Percentiles rank a stretch among this genome's conserved stretches.
Evolutionary conservation across 2,888 invertebrate genomes (phyloP).

Genomic region (Protodeltote pygarga): DNA sequence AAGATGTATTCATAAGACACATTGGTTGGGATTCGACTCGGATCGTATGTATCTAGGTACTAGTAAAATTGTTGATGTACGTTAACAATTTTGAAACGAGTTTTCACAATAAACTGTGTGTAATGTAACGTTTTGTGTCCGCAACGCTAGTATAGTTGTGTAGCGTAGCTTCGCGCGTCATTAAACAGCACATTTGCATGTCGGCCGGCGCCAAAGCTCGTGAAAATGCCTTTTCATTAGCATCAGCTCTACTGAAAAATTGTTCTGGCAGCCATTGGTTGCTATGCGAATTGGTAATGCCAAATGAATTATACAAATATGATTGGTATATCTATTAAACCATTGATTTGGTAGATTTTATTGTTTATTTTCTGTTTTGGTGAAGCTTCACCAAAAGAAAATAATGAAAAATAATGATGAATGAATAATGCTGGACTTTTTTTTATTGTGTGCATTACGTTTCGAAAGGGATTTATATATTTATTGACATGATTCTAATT

Average conservation of each 20-base stretch:
- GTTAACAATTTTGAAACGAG: constrained; percentile 30
- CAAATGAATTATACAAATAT: constrained; percentile 43
- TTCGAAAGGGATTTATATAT: too few species aligned
- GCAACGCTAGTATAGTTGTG: constrained; percentile 60
- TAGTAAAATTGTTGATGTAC: constrained; percentile 21
- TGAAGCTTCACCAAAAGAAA: too few species aligned
- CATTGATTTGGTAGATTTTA: constrained; percentile 11
- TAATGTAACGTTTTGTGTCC: constrained; percentile 53
- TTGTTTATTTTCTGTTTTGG: too few species aligned
- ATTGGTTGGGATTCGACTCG: constrained; percentile 24
- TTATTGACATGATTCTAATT: too few species aligned
- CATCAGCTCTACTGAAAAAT: constrained; percentile 83
- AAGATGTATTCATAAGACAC: constrained; percentile 26
- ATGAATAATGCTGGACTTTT: too few species aligned
- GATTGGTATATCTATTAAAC: constrained; percentile 32
- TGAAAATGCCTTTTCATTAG: constrained; percentile 85
- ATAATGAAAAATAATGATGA: too few species aligned
- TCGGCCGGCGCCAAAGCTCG: constrained; percentile 83
- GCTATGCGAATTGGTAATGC: constrained; percentile 50
- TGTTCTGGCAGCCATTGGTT: constrained; percentile 70
- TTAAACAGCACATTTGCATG: constrained; percentile 81
- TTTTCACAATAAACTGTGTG: constrained; percentile 51
- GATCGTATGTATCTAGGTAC: constrained; percentile 19
- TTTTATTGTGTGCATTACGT: too few species aligned
- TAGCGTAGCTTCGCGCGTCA: constrained; percentile 79